Conservation (phyloP, 23 tunicate genomes). For the Halocynthia aurantium region DNA sequence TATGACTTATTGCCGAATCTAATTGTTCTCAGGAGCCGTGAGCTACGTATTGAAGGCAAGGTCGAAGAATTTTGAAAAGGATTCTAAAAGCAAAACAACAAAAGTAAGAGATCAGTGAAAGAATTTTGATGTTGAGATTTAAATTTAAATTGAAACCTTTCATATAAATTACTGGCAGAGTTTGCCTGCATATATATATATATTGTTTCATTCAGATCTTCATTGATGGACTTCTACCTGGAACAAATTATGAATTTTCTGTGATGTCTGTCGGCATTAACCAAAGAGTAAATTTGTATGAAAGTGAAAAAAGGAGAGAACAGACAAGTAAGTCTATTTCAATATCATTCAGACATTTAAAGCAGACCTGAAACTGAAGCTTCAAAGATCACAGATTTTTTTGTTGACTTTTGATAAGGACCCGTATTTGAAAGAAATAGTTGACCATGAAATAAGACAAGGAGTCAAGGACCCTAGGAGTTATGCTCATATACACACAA, state of each 20-base stretch:
- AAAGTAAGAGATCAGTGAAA: neutral
- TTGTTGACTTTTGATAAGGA: no score
- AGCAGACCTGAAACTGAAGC: no score
- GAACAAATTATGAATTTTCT: conserved; percentile 26
- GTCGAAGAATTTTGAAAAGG: conserved; percentile 2
- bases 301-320: conserved; percentile 24
- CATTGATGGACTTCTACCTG: conserved; percentile 30
- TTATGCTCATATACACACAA: no score
- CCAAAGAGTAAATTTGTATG: conserved; percentile 25
- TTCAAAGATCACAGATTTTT: no score
- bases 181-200: neutral
- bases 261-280: conserved; percentile 37
- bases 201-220: neutral
- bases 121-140: no score
- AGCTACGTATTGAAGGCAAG: conserved; percentile 10
- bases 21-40: conserved; percentile 7
- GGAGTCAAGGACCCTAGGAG: no score
- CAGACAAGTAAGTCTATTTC: conserved; percentile 32
- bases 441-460: no score
- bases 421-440: no score
- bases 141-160: no score
- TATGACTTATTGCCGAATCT: neutral
- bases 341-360: neutral
- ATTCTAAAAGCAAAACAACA: conserved; percentile 9
- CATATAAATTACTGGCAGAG: no score